phyloP scores from a whole-genome alignment of 2,797 vertebrate genomes.

The Thalassophryne amazonica region DNA sequence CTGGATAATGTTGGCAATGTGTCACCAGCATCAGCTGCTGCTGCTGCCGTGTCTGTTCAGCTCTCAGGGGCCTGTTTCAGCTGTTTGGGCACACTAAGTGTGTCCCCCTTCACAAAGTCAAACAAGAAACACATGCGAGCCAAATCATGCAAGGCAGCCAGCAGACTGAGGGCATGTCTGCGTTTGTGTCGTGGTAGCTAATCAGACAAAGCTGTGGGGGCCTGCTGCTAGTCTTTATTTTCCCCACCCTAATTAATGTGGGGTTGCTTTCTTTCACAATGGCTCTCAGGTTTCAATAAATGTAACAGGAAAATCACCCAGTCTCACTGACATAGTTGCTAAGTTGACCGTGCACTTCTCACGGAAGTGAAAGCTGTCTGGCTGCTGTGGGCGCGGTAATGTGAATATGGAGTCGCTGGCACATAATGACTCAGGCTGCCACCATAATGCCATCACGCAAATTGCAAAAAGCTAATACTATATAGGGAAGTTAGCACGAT shows the following conservation, averaged over 20 bases:
- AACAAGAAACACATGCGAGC: conserved; percentile 72
- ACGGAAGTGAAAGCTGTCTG: conserved; percentile 39
- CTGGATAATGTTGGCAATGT: conserved; percentile 47
- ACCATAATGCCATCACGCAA: conserved; percentile 36
- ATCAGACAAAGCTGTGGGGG: conserved; percentile 38
- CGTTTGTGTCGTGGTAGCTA: conserved; percentile 41
- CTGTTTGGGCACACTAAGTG: conserved; percentile 68
- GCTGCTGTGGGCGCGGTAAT: conserved; percentile 17
- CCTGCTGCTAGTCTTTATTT: conserved; percentile 9
- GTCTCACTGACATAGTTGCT: conserved; percentile 14
- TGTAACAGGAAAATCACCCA: conserved; percentile 18
- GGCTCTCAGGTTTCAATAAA: conserved; percentile 18
- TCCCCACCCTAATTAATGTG: conserved; percentile 34
- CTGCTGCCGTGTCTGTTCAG: conserved; percentile 40
- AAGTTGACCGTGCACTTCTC: conserved; percentile 2
- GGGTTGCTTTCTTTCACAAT: conserved; percentile 25
- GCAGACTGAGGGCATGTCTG: conserved; percentile 46
- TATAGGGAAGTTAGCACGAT: conserved; percentile 10
- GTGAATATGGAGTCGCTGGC: conserved; percentile 32
- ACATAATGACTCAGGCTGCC: conserved; percentile 33
- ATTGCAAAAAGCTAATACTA: conserved; percentile 24
- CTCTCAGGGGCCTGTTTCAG: conserved; percentile 62
- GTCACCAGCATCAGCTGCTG: conserved; percentile 70
- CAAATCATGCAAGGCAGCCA: conserved; percentile 47
- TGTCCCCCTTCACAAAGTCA: conserved; percentile 44